These are phyloP conservation scores for Gallinago media DNA, from an alignment of 2,113 vertebrate species.

Conservation along the genomic window DNA sequence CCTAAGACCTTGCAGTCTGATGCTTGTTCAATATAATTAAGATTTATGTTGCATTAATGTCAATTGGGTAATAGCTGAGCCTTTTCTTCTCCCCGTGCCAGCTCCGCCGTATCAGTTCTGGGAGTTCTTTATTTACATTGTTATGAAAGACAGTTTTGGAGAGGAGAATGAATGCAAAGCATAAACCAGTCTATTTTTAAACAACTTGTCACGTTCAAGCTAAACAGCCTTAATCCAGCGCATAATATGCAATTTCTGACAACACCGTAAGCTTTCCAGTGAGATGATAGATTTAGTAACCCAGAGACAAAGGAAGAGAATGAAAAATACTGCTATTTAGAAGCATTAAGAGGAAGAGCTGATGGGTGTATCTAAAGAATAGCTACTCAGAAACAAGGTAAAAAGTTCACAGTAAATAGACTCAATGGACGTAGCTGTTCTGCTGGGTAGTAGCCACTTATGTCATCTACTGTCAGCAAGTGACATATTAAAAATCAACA, in stretches of 20 bases:
- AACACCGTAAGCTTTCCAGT: background rate
- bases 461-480: background rate
- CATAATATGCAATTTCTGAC: background rate
- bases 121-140: constrained; percentile 48
- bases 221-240: background rate
- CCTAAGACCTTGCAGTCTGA: background rate
- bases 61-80: background rate
- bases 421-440: background rate
- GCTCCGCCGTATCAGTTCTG: background rate
- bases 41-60: constrained; percentile 59
- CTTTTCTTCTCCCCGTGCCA: background rate
- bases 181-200: constrained; percentile 17
- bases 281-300: background rate
- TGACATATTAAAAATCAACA: background rate
- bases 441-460: background rate
- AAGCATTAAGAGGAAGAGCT: background rate
- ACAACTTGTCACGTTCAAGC: background rate
- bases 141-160: background rate
- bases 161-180: background rate
- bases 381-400: constrained; percentile 23
- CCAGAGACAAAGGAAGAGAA: background rate
- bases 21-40: constrained; percentile 51
- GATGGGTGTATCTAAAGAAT: background rate
- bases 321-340: background rate
- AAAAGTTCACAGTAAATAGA: background rate